Base-by-base conservation (phyloP, 2,888 invertebrate species). In the Ischnus inquisitorius region DNA sequence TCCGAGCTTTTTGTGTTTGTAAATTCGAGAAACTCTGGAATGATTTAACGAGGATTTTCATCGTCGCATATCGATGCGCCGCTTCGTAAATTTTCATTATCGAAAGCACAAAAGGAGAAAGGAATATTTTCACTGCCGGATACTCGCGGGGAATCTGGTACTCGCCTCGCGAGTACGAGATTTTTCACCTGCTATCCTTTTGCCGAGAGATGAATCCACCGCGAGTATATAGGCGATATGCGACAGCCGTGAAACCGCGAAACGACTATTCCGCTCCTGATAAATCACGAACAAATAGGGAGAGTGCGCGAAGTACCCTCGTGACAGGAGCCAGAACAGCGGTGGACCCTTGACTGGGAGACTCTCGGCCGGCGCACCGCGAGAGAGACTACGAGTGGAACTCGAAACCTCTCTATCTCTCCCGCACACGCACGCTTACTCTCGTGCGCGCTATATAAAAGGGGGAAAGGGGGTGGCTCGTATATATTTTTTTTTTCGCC, bases 401-500 rank as follows among this genome's bases (percentile, higher is more conserved):
- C 65, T 72, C 69, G 51, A 16, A 64, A 41, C 57, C 51, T 65
- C 65, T 43, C 76, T 48, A 48, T 51, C 64, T 75, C 12, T 14
- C 54, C 39, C 69, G 41, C 57, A 67, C 67, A 19, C 28, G 8
- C 6, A 34, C 34, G 34, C 34, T 6, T 34, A 34, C 34, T 34
- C 34, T 39, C 25, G 6, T 22, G 25, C 46, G 14, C 57, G n/a
- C n/a, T 39, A 39, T 60, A 14, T 69, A 51, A 46, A 39, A 62
- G 54, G 64, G 39, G 34, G 34, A 1, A n/a, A 46, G 64, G 67
- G 71, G 19, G 51, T 69, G 75, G 79, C 67, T 83, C 88, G 82
- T 88, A 90, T 89, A 90, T 89, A 88, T 54, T 1, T 79, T 89
- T 89, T 92, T 92, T 90, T 90, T 89, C 88, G 88, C 86, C 89